These are phyloP conservation scores for Hemiscyllium ocellatum DNA, from an alignment of 2,113 vertebrate species.

Conservation along the genomic window DNA sequence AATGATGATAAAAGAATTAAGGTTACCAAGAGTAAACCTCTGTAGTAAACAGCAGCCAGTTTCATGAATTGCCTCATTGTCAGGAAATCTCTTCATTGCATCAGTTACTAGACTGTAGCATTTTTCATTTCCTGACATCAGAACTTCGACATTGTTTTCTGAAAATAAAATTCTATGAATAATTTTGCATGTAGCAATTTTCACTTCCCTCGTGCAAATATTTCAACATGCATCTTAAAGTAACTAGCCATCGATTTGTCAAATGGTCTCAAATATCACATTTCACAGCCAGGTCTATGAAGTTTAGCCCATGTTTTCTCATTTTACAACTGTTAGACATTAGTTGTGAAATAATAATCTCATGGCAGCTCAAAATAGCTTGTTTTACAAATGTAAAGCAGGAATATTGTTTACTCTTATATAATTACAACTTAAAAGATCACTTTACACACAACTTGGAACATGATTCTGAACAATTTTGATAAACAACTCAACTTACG, in stretches of 20 bases:
- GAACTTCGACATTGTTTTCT: conserved; percentile 86
- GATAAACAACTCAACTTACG: conserved; percentile 57
- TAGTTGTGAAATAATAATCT: not conserved
- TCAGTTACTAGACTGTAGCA: conserved; percentile 75
- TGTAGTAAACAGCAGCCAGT: conserved; percentile 76
- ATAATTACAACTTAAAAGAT: not conserved
- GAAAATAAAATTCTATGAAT: conserved; percentile 41
- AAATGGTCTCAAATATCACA: not conserved
- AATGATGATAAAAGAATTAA: not conserved
- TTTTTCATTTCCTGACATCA: conserved; percentile 88
- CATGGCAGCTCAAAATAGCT: not conserved
- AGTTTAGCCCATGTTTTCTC: not conserved
- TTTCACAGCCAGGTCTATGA: not conserved
- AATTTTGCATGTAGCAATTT: not conserved
- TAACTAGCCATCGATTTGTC: not conserved
- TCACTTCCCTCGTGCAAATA: not conserved
- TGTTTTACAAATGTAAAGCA: not conserved
- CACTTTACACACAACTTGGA: too few relatives aligned
- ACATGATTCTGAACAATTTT: not conserved
- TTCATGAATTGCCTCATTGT: conserved; percentile 75
- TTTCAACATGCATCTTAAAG: not conserved
- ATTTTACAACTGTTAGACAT: not conserved
- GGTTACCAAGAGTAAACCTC: conserved; percentile 80
- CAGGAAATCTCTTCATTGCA: conserved; percentile 69
- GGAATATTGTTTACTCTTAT: not conserved